A percentile compares a stretch with the other conserved stretches of the same genome.
These are phyloP conservation scores for Burhinus bistriatus DNA, from an alignment of 2,113 vertebrate genomes.

Conservation along the genomic window DNA sequence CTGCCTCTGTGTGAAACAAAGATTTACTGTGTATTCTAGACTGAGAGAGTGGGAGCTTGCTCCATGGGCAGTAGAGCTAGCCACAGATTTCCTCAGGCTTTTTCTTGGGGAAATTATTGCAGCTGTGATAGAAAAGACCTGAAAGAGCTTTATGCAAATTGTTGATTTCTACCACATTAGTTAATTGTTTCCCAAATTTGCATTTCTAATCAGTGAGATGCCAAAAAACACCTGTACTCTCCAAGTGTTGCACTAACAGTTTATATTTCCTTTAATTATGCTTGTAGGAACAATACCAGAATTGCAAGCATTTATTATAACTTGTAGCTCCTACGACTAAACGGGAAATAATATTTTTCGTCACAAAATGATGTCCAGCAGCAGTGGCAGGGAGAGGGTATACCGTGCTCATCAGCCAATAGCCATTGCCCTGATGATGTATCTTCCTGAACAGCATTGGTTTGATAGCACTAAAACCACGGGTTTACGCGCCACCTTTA, in stretches of 20 bases:
- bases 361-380: background rate
- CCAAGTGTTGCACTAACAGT: background rate
- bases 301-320: background rate
- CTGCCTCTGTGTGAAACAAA: background rate
- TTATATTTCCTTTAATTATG: background rate
- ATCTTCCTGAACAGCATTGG: background rate
- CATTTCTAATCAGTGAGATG: constrained; percentile 50
- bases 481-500: background rate
- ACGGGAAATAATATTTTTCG: background rate
- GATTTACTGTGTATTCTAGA: background rate
- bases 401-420: background rate
- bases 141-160: constrained; percentile 16
- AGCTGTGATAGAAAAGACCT: background rate
- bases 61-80: background rate
- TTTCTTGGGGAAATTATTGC: background rate
- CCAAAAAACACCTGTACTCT: constrained; percentile 13
- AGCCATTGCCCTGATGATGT: background rate
- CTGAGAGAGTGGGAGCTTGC: background rate
- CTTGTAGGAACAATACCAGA: background rate
- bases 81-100: background rate
- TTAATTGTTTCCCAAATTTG: constrained; percentile 62
- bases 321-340: background rate
- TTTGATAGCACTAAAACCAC: background rate
- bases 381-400: background rate
- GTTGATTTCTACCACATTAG: constrained; percentile 42